Conservation (phyloP, 2,888 invertebrate genomes). For the Microplitis deprimator region DNA sequence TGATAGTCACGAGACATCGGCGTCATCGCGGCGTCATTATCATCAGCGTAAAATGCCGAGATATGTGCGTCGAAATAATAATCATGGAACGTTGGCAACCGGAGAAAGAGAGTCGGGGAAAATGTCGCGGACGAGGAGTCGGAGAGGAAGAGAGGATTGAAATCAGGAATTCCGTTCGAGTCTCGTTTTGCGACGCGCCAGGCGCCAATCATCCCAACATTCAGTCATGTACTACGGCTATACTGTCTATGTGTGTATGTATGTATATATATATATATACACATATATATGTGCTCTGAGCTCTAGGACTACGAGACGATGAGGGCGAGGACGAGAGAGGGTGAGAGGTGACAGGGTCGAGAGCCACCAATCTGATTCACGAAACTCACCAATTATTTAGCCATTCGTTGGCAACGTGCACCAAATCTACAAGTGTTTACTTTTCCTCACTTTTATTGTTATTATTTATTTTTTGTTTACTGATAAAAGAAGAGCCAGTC, state of each 20-base stretch:
- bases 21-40: slow-evolving; percentile 39
- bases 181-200: slow-evolving; percentile 58
- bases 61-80: slow-evolving; percentile 53
- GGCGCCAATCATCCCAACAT: slow-evolving; percentile 70
- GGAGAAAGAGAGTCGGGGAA: slow-evolving; percentile 24
- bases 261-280: neutral
- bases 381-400: slow-evolving; percentile 69
- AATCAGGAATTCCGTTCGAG: slow-evolving; percentile 68
- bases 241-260: slow-evolving; percentile 29
- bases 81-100: slow-evolving; percentile 48
- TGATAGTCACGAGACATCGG: neutral
- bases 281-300: slow-evolving; percentile 50
- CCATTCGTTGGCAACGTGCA: slow-evolving; percentile 70
- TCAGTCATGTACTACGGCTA: slow-evolving; percentile 55
- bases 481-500: slow-evolving; percentile 45
- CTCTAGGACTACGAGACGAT: slow-evolving; percentile 21
- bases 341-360: slow-evolving; percentile 49
- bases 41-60: slow-evolving; percentile 2
- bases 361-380: slow-evolving; percentile 59
- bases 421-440: slow-evolving; percentile 70
- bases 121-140: neutral
- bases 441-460: slow-evolving; percentile 32
- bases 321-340: slow-evolving; percentile 24
- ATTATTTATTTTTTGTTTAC: slow-evolving; percentile 34
- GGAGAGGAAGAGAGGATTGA: slow-evolving; percentile 34